These are phyloP conservation scores for Tupiocoris notatus DNA, from an alignment of 2,888 invertebrate genomes.

Conservation along the genomic window DNA sequence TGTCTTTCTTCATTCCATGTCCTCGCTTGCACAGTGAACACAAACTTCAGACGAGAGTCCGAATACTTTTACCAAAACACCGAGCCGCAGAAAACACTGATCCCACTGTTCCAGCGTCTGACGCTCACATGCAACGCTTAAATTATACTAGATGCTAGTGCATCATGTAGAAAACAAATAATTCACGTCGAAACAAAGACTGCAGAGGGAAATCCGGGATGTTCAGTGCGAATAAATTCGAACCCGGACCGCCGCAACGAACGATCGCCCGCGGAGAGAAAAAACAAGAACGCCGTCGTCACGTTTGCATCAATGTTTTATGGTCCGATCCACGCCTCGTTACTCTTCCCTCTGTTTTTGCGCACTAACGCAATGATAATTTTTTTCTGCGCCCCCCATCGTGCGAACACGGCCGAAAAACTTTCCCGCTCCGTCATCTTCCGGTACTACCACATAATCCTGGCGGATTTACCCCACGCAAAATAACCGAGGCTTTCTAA, in stretches of 20 bases:
- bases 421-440: conserved; percentile 25
- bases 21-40: no score
- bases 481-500: conserved; percentile 2
- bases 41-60: no score
- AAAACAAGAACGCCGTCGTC: neutral
- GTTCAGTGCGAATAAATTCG: neutral
- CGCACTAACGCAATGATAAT: neutral
- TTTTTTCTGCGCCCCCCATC: neutral
- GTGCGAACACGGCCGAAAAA: neutral
- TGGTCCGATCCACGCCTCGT: neutral
- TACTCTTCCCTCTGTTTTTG: neutral
- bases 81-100: no score
- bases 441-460: conserved; percentile 27
- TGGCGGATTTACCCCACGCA: conserved; percentile 21
- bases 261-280: neutral
- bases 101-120: no score
- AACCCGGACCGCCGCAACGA: neutral
- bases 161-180: neutral
- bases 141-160: no score
- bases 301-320: neutral
- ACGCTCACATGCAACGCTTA: no score
- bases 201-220: neutral
- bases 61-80: no score
- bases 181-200: neutral
- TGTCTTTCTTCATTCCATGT: no score